These are phyloP conservation scores for Proterorhinus semilunaris DNA, from an alignment of 2,113 vertebrate genomes.

Conservation along the genomic window DNA sequence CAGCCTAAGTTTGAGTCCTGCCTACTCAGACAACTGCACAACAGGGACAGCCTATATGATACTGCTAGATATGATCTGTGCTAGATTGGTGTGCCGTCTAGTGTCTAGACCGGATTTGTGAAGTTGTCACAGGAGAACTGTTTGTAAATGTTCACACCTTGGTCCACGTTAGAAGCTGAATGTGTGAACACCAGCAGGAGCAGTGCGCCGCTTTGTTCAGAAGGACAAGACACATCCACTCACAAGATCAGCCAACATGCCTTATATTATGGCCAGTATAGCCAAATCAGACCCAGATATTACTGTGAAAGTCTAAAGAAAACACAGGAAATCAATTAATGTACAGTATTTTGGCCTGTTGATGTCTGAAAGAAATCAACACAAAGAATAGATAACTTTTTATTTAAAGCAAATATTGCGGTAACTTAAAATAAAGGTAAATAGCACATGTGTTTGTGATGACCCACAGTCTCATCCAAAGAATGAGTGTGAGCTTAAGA, in stretches of 20 bases:
- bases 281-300: neutral
- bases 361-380: neutral
- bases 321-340: neutral
- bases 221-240: neutral
- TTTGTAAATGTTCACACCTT: slow-evolving; percentile 44
- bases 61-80: neutral
- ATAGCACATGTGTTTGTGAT: too few species aligned
- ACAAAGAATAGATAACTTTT: neutral
- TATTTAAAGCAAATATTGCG: neutral
- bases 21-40: too few species aligned
- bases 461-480: too few species aligned
- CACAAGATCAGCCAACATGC: neutral
- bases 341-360: neutral
- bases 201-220: slow-evolving; percentile 61
- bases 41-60: too few species aligned
- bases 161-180: slow-evolving; percentile 16
- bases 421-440: neutral
- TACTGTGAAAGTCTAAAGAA: neutral
- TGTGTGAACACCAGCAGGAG: slow-evolving; percentile 40
- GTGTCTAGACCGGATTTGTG: slow-evolving; percentile 49
- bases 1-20: too few species aligned
- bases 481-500: too few species aligned
- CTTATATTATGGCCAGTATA: neutral
- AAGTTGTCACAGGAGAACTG: slow-evolving; percentile 18
- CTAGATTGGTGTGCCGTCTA: neutral